phyloP scores from a whole-genome alignment of 2,888 invertebrate species.

The Glaucopsyche alexis region DNA sequence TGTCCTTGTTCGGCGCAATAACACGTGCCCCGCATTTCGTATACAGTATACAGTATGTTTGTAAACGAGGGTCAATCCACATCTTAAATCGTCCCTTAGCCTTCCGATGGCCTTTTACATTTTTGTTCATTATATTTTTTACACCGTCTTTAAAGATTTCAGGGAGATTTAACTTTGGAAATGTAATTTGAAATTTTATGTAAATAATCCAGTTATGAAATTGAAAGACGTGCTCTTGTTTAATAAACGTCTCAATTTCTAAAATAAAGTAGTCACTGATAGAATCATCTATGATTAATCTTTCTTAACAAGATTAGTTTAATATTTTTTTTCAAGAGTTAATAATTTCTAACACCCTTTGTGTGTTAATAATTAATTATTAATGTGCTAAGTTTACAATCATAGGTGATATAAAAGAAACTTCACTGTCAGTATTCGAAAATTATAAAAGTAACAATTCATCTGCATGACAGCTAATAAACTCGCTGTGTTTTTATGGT shows the following conservation, averaged over 20 bases:
- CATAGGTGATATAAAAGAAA: not conserved
- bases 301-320: too few species aligned
- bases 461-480: constrained; percentile 10
- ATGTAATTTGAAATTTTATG: not conserved
- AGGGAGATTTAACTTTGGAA: not conserved
- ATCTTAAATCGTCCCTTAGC: constrained; percentile 9
- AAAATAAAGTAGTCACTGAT: not conserved
- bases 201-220: not conserved
- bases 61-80: not conserved
- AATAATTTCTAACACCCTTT: too few species aligned
- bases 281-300: not conserved
- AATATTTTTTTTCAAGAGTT: too few species aligned
- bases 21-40: constrained; percentile 36
- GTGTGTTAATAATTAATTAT: too few species aligned
- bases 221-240: not conserved
- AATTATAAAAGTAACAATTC: constrained; percentile 13
- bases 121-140: not conserved
- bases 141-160: not conserved
- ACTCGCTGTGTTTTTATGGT: not conserved
- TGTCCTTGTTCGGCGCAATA: constrained; percentile 16
- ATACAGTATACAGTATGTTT: constrained; percentile 34
- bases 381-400: not conserved
- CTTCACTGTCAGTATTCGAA: not conserved
- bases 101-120: not conserved
- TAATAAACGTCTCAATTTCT: not conserved